Conservation (phyloP, 1,140 invertebrate genomes). For the Temnothorax curvispinosus region DNA sequence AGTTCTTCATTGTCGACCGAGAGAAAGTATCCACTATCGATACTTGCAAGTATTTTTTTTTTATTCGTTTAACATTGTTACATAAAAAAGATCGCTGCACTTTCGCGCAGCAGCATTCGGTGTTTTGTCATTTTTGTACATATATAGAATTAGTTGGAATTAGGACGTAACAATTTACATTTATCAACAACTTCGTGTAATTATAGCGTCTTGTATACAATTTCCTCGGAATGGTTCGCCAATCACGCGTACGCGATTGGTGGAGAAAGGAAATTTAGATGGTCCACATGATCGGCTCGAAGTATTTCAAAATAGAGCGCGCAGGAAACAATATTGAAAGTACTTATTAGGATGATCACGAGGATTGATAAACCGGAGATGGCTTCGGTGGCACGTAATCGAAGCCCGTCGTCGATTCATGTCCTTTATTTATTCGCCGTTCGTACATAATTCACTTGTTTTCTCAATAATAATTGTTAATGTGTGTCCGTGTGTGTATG, state of each 20-base stretch:
- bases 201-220: slow-evolving; percentile 2
- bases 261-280: not conserved
- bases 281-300: not conserved
- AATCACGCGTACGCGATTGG: not conserved
- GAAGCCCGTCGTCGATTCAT: slow-evolving; percentile 70
- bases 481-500: not conserved
- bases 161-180: slow-evolving; percentile 28
- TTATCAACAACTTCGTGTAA: slow-evolving; percentile 21
- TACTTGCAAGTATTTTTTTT: not conserved
- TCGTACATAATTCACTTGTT: slow-evolving; percentile 77
- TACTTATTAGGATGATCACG: not conserved
- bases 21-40: slow-evolving; percentile 21
- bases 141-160: slow-evolving; percentile 39
- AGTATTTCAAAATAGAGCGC: not conserved
- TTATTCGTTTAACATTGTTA: not conserved
- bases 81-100: not conserved
- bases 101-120: not conserved
- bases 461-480: slow-evolving; percentile 68
- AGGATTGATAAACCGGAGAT: slow-evolving; percentile 28
- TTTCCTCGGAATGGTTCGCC: not conserved
- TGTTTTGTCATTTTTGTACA: slow-evolving; percentile 14
- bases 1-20: slow-evolving; percentile 36
- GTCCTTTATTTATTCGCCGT: slow-evolving; percentile 81
- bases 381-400: slow-evolving; percentile 23
- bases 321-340: not conserved